Base-by-base conservation (phyloP, 2,797 vertebrate genomes). In the Setipinna tenuifilis region DNA sequence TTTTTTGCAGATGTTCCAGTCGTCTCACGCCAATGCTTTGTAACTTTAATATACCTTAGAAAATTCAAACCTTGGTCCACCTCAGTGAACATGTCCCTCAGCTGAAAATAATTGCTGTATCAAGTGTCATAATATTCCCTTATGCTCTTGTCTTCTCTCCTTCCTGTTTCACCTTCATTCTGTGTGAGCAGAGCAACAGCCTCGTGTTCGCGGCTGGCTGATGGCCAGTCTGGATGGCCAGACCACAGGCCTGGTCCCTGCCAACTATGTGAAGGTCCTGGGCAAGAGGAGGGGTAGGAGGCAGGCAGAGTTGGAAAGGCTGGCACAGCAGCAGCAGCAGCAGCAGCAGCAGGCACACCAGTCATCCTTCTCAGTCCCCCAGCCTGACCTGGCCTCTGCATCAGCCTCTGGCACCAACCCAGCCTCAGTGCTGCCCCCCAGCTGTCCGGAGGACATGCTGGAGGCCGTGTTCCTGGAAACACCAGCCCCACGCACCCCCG, bases 221-320 rank as follows among this genome's bases (percentile, higher is more conserved):
- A 93, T 99, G 93, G 98, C 97, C 90, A 99, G 98, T 83, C 86
- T 95, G 0, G 97, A 98, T n/a, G 97, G 97, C 57, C 97, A 97
- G 90, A 96, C 96, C 84, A 96, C 96, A 12, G 97, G 98, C 90
- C 96, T 99, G 0, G 94, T 99, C 87, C 98, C 98, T 28, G 97
- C 97, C 88, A 99, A 98, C 94, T 98, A 99, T 28, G 95, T 99
- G 85, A 98, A 96, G 94, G 94, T 99, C 91, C 95, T 99, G 44
- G 97, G 98, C 82, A 99, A 96, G 94, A 97, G 98, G 93, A 97
- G 95, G 94, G 98, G 97, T 71, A 95, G 94, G 68, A 97, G 94
- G 93, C 94, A 95, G 0, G 85, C 92, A 0, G 96, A 96, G 89
- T 87, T 90, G 88, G 96, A 95, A 90, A 95, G 92, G 87, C 91